Base-by-base conservation (phyloP, 1,140 invertebrate species). In the Aphelenchoides besseyi region DNA sequence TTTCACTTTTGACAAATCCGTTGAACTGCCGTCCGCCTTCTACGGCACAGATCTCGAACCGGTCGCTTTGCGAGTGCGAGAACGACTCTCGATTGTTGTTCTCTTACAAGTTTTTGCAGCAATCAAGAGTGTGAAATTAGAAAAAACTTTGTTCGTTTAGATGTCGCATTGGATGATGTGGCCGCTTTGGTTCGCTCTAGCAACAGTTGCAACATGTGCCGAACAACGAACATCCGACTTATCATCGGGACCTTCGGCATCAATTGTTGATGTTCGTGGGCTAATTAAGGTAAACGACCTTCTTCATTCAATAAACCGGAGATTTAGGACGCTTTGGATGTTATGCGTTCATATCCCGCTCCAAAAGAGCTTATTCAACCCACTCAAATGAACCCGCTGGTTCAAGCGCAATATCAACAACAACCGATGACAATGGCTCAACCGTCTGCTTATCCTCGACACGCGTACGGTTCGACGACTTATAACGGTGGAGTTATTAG, bases 271-370 rank as follows among this genome's bases (percentile, higher is more conserved):
- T 59, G 55, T 59, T 5, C 55, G 55, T 12, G 5, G 23, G 18
- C 5, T 59, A 23, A 59, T 59, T 18, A 59, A 59, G 23, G 41
- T 48, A 23, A 48, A 23, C 23, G 41, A 23, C 23, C 23, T 48
- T 48, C 41, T 48, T 48, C 41, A 48, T 23, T 48, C 41, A 48
- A 48, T 48, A 12, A 16, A 48, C 41, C 23, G 23, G 41, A 48
- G 41, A 48, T 48, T 48, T 48, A 72, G 71, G 73, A 36, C 8
- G 37, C 71, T 23, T 36, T 73, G 62, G 71, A 73, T 74, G 55
- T 73, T 63, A 73, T 73, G 53, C 63, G 73, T 16, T 35, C 74
- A 59, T 77, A 76, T 41, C 71, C 71, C 12, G 59, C 71, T 8
- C 71, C 71, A 1, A 29, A 26, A n/a, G 28, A 30, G 5, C 71